Conservation (phyloP, 64 coral and sea anemone genomes). For the Montipora capricornis region DNA sequence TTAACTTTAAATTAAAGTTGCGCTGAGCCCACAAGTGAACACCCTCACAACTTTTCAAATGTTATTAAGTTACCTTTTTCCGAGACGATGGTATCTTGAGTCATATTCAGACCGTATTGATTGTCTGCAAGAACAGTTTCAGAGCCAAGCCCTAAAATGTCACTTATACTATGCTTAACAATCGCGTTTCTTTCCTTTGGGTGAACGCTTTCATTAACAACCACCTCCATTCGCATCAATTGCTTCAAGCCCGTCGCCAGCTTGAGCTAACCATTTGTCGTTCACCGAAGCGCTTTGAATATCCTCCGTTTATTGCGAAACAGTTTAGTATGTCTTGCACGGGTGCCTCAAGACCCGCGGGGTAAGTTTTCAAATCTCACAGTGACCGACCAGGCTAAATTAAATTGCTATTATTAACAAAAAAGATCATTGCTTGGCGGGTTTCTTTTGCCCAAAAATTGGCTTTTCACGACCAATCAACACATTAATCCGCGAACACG, state of each 20-base stretch:
- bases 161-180: constrained; percentile 77
- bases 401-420: constrained; percentile 88
- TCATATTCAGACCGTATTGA: constrained; percentile 5
- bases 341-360: constrained; percentile 42
- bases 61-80: constrained; percentile 30
- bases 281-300: background rate
- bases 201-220: background rate
- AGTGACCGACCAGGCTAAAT: constrained; percentile 73
- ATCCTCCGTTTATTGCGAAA: constrained; percentile 6
- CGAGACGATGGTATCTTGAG: background rate
- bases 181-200: constrained; percentile 41
- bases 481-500: constrained; percentile 71
- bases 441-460: constrained; percentile 76
- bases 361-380: constrained; percentile 34
- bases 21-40: background rate
- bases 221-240: background rate
- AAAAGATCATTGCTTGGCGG: constrained; percentile 70
- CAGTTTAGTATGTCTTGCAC: constrained; percentile 17
- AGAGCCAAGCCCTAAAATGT: constrained; percentile 71
- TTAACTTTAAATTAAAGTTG: background rate
- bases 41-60: background rate
- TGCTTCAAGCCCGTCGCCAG: background rate
- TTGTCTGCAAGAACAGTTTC: background rate
- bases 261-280: background rate
- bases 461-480: constrained; percentile 94